Conservation (phyloP, 2,113 vertebrate genomes). For the Dryoscopus gambensis region DNA sequence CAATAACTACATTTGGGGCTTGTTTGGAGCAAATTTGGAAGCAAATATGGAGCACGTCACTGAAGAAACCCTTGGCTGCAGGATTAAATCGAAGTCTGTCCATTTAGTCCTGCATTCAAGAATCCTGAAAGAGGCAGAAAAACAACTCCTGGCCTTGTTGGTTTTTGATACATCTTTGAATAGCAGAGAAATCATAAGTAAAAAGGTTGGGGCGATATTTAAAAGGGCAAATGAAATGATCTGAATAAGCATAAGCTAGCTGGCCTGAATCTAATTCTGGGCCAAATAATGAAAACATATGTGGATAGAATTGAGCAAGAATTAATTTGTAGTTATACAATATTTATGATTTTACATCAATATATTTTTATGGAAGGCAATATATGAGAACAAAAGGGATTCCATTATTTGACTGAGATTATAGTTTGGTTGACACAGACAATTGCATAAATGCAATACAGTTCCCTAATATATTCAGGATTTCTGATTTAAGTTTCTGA, state of each 20-base stretch:
- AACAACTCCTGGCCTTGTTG: neutral
- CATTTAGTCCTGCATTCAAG: neutral
- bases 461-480: neutral
- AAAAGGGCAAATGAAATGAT: neutral
- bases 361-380: neutral
- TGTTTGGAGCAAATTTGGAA: neutral
- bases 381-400: neutral
- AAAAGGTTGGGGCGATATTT: neutral
- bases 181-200: neutral
- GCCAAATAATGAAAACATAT: constrained; percentile 1
- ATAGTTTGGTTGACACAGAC: neutral
- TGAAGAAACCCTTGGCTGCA: neutral
- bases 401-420: neutral
- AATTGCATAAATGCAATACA: neutral
- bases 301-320: neutral
- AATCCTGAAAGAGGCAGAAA: neutral
- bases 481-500: neutral
- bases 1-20: neutral
- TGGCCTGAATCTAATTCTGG: neutral
- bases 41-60: neutral
- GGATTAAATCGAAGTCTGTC: neutral
- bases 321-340: neutral
- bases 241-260: neutral
- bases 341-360: neutral
- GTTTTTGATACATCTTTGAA: neutral